Conservation (phyloP, 2,888 invertebrate species). For the Mesorhabditis spiculigera region DNA sequence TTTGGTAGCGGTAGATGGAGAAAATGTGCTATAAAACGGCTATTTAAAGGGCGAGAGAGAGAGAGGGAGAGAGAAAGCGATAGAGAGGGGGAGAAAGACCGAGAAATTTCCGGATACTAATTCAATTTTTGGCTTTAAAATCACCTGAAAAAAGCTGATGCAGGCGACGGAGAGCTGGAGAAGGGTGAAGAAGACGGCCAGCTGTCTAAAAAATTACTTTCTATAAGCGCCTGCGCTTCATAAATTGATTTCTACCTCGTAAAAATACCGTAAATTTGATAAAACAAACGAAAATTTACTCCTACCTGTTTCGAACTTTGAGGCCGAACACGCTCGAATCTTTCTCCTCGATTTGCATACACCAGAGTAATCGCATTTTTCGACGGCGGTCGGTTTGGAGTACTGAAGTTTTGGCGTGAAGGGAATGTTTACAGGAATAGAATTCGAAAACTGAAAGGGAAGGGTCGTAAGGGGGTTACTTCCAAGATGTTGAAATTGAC, state of each 20-base stretch:
- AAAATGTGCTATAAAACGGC: slow-evolving; percentile 46
- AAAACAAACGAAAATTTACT: slow-evolving; percentile 32
- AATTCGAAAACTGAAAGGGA: too few relatives aligned
- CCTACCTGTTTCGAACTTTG: slow-evolving; percentile 36
- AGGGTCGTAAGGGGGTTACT: too few relatives aligned
- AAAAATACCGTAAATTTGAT: slow-evolving; percentile 38
- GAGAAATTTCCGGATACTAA: background rate
- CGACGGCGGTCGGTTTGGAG: too few relatives aligned
- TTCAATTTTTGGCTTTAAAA: background rate
- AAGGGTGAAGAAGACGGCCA: slow-evolving; percentile 34
- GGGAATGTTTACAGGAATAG: too few relatives aligned
- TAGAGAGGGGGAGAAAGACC: background rate
- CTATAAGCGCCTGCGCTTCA: background rate
- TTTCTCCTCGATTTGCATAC: slow-evolving; percentile 43
- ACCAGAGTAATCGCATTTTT: slow-evolving; percentile 43
- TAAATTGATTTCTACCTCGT: background rate
- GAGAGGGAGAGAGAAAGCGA: too few relatives aligned
- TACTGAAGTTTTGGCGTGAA: too few relatives aligned
- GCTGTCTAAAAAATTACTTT: slow-evolving; percentile 16
- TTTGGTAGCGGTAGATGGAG: slow-evolving; percentile 40
- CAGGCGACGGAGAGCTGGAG: slow-evolving; percentile 43
- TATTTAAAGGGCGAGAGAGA: background rate
- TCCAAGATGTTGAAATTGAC: too few relatives aligned
- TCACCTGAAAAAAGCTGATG: slow-evolving; percentile 49
- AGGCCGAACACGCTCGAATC: slow-evolving; percentile 43